Evolutionary conservation across 2,797 vertebrate genomes (phyloP).

Genomic region (Acestrorhynchus altus): DNA sequence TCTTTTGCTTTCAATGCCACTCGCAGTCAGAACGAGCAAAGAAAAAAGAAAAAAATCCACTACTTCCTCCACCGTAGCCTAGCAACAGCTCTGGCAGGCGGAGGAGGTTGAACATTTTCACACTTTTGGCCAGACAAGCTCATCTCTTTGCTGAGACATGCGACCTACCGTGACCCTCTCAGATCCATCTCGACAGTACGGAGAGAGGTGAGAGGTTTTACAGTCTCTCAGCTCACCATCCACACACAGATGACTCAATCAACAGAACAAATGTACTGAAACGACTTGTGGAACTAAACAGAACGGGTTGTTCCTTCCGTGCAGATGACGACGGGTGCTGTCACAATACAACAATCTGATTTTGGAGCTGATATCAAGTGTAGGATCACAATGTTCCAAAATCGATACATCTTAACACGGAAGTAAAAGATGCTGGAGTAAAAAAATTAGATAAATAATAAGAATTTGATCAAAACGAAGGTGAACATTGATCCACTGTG

Average conservation of each 20-base stretch:
- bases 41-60: constrained; percentile 42
- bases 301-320: background rate
- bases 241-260: constrained; percentile 22
- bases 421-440: too few relatives aligned
- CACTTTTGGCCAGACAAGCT: constrained; percentile 70
- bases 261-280: background rate
- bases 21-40: constrained; percentile 5
- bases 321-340: background rate
- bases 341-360: background rate
- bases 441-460: too few relatives aligned
- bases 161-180: constrained; percentile 55
- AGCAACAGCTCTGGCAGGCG: constrained; percentile 77
- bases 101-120: constrained; percentile 70
- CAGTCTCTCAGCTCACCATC: constrained; percentile 33
- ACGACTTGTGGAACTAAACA: background rate
- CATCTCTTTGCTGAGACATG: constrained; percentile 59
- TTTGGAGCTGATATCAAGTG: background rate
- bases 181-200: constrained; percentile 29
- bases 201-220: constrained; percentile 17
- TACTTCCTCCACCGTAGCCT: constrained; percentile 70
- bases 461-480: too few relatives aligned
- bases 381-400: too few relatives aligned
- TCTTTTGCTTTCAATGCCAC: constrained; percentile 12
- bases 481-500: too few relatives aligned
- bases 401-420: too few relatives aligned